A percentile compares a stretch with the other conserved stretches of the same genome.
Conservation (phyloP, 2,888 invertebrate species). For the Ochropleura plecta region DNA sequence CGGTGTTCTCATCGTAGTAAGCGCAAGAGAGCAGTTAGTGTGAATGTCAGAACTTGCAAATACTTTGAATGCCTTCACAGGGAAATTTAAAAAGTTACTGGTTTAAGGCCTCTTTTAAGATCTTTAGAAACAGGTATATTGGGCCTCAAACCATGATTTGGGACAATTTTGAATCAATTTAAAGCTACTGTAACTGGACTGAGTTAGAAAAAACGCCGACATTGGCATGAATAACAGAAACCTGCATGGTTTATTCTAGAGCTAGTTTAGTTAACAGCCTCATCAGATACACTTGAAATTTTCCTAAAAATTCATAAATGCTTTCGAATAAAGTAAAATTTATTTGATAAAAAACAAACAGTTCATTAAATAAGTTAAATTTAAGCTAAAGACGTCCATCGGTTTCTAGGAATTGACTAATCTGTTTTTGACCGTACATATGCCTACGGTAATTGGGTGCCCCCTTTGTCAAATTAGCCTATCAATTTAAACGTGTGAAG, state of each 20-base stretch:
- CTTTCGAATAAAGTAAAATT: no score
- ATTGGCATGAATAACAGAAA: neutral
- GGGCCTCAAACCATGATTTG: neutral
- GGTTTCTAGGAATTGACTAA: no score
- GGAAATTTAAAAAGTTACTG: neutral
- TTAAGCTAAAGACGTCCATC: no score
- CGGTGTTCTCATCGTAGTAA: conserved; percentile 15
- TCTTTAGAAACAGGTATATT: neutral
- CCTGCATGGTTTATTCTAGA: no score
- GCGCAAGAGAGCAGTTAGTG: conserved; percentile 18
- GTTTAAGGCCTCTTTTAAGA: neutral
- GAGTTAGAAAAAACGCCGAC: no score
- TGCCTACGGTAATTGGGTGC: neutral
- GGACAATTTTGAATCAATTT: neutral
- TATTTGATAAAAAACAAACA: no score
- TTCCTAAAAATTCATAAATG: no score
- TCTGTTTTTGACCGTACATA: neutral
- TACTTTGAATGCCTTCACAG: neutral
- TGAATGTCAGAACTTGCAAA: neutral
- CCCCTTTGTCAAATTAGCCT: neutral
- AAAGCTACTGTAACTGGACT: no score
- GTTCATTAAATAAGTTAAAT: no score
- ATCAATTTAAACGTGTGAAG: neutral
- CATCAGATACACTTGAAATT: neutral
- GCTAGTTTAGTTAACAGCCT: neutral